phyloP scores from a whole-genome alignment of 2,113 vertebrate genomes.

The Bufo gargarizans region DNA sequence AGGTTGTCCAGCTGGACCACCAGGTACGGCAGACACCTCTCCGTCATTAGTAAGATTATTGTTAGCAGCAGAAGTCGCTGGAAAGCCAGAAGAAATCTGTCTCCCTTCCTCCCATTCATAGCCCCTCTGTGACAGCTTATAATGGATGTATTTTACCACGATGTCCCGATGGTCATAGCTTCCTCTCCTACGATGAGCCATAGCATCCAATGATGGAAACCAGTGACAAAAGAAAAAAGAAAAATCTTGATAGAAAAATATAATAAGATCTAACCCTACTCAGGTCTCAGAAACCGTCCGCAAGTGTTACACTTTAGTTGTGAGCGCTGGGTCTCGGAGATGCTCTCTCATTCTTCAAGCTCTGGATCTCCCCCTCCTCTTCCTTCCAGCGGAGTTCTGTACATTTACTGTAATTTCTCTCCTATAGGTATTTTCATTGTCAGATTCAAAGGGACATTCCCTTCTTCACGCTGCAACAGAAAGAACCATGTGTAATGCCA shows the following conservation, averaged over 20 bases:
- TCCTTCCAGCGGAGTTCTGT: slow-evolving; percentile 72
- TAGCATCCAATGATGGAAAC: slow-evolving; percentile 65
- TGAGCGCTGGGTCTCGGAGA: slow-evolving; percentile 57
- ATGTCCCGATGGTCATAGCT: slow-evolving; percentile 80
- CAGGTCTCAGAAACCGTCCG: slow-evolving; percentile 48
- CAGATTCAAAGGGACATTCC: slow-evolving; percentile 67
- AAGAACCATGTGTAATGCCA: slow-evolving; percentile 37
- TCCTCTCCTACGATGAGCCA: slow-evolving; percentile 78
- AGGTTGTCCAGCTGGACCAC: slow-evolving; percentile 48
- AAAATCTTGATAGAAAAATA: slow-evolving; percentile 66
- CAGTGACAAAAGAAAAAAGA: slow-evolving; percentile 64
- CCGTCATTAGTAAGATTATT: slow-evolving; percentile 70
- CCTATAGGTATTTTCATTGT: slow-evolving; percentile 72
- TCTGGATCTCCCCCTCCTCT: slow-evolving; percentile 71
- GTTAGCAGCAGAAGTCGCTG: slow-evolving; percentile 64
- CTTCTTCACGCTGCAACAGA: slow-evolving; percentile 70
- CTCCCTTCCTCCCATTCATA: slow-evolving; percentile 77
- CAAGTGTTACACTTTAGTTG: slow-evolving; percentile 75
- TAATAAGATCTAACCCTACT: slow-evolving; percentile 58
- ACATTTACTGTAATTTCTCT: slow-evolving; percentile 70
- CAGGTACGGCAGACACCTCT: slow-evolving; percentile 61
- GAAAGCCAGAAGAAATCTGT: slow-evolving; percentile 59
- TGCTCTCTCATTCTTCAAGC: slow-evolving; percentile 76
- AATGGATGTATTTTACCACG: slow-evolving; percentile 82
- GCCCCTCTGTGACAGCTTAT: slow-evolving; percentile 81